Conservation (phyloP, 2,113 vertebrate genomes). For the Cavia aperea region DNA sequence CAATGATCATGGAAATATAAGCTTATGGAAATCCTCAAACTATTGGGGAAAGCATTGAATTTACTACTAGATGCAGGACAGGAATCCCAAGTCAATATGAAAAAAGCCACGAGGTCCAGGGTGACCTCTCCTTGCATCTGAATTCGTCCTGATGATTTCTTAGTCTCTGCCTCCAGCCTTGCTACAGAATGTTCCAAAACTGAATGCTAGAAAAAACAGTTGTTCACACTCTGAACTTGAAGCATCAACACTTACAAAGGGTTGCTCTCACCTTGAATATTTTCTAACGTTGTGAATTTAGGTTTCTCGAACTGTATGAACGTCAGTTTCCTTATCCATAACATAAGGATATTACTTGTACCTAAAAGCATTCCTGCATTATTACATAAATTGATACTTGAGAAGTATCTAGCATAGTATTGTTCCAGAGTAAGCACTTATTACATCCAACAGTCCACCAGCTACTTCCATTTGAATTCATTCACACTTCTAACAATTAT, state of each 20-base stretch:
- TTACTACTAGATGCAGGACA: not conserved
- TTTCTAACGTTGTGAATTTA: not conserved
- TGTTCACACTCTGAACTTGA: not conserved
- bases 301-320: fast-evolving
- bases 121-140: not conserved
- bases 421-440: not conserved
- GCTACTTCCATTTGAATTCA: not conserved
- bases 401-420: not conserved
- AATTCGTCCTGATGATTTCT: not conserved
- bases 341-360: not conserved
- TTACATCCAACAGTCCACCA: not conserved
- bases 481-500: not conserved
- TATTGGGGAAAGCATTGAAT: not conserved
- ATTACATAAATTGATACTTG: not conserved
- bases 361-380: not conserved
- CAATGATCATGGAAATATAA: not conserved
- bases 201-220: not conserved
- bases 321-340: not conserved
- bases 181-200: not conserved
- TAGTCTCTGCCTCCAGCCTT: not conserved
- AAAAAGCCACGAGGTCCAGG: not conserved
- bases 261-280: not conserved
- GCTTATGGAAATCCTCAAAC: not conserved
- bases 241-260: not conserved
- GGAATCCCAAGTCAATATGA: not conserved